These are phyloP conservation scores for Glaucomys volans DNA, from an alignment of 2,113 vertebrate genomes.

Conservation along the genomic window DNA sequence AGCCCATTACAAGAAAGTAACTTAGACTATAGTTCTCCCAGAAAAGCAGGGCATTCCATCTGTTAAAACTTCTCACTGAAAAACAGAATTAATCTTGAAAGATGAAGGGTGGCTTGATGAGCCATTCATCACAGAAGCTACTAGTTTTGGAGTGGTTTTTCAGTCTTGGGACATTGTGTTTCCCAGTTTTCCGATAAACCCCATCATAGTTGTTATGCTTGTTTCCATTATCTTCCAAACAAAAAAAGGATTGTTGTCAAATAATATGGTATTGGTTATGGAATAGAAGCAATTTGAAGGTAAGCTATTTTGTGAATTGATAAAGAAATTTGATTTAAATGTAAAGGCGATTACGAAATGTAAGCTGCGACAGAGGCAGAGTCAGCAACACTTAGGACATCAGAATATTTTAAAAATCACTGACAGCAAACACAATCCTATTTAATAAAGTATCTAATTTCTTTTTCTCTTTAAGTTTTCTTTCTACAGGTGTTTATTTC, in stretches of 20 bases:
- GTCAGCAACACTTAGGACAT: not conserved
- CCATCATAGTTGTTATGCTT: constrained; percentile 58
- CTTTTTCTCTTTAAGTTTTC: constrained; percentile 36
- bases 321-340: constrained; percentile 57
- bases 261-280: constrained; percentile 56
- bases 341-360: constrained; percentile 3
- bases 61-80: constrained; percentile 55
- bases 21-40: not conserved
- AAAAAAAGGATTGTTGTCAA: constrained; percentile 67
- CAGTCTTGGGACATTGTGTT: constrained; percentile 53
- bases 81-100: constrained; percentile 57
- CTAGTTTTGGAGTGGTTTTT: constrained; percentile 38
- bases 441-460: constrained; percentile 47
- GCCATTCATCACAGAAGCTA: constrained; percentile 49
- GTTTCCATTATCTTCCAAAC: constrained; percentile 67
- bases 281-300: constrained; percentile 68
- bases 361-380: not conserved
- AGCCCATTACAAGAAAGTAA: constrained; percentile 20
- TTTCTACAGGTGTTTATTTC: constrained; percentile 37
- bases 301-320: constrained; percentile 69
- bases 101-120: constrained; percentile 26
- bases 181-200: constrained; percentile 37
- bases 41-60: not conserved
- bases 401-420: constrained; percentile 43
- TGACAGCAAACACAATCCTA: not conserved